Conservation (phyloP, 2,797 vertebrate genomes). For the Pelochelys cantorii region DNA sequence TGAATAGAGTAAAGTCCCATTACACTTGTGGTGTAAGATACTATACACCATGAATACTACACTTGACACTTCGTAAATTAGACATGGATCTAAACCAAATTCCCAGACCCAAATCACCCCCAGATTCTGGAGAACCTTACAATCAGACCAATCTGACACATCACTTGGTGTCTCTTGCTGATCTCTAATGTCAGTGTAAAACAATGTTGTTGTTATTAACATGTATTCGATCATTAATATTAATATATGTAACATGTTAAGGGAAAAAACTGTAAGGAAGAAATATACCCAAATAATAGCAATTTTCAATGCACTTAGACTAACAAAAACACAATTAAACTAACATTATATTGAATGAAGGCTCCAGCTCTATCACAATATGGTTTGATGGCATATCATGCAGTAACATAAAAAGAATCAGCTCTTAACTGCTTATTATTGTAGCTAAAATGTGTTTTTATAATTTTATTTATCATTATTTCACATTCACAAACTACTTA, state of each 20-base stretch:
- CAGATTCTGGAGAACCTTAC: background rate
- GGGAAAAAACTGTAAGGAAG: background rate
- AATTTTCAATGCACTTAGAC: background rate
- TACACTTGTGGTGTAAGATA: accelerated
- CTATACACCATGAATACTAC: background rate
- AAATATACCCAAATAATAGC: background rate
- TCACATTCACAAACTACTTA: background rate
- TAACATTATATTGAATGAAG: slow-evolving; percentile 23
- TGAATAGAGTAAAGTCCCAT: background rate
- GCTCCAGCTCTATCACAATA: background rate
- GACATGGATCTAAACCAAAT: background rate
- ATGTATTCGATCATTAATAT: background rate
- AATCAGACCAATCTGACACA: background rate
- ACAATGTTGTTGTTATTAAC: background rate
- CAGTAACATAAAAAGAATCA: background rate
- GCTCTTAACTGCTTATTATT: background rate
- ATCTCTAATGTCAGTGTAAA: background rate
- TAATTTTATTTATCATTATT: background rate
- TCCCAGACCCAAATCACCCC: background rate
- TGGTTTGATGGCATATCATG: background rate
- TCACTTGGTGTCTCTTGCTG: background rate
- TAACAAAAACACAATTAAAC: slow-evolving; percentile 9
- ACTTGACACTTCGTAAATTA: background rate
- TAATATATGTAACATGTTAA: background rate
- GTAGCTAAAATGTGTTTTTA: background rate